Evolutionary conservation across 1,140 invertebrate species (phyloP).

Genomic region (Lepidurus arcticus): DNA sequence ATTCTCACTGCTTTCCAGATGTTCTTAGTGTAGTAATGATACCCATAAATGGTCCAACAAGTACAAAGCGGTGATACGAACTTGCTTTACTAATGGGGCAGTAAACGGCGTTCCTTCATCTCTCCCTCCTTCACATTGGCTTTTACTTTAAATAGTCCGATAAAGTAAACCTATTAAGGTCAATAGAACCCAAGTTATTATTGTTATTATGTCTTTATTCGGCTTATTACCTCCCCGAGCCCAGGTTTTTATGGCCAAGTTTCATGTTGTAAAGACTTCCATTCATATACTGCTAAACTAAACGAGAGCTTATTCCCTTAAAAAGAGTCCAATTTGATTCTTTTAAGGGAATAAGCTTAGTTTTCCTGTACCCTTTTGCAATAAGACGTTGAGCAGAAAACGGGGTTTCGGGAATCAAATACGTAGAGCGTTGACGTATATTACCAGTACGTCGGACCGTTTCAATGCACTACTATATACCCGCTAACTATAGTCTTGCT

Average conservation of each 20-base stretch:
- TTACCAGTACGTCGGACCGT: slow-evolving; percentile 13
- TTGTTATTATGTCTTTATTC: no score
- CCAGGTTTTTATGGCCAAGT: neutral
- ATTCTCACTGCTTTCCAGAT: neutral
- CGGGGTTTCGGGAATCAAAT: neutral
- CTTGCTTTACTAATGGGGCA: no score
- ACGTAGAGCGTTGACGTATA: neutral
- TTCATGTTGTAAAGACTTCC: neutral
- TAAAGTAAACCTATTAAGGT: no score
- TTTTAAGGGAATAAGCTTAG: neutral
- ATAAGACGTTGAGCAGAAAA: neutral
- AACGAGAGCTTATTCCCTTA: neutral
- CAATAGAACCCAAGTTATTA: no score
- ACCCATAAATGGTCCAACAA: no score
- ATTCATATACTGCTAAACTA: neutral
- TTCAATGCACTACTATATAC: slow-evolving; percentile 9
- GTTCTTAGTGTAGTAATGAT: no score
- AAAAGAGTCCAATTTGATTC: no score
- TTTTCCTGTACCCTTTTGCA: neutral
- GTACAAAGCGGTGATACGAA: no score
- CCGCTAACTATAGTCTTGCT: slow-evolving; percentile 14
- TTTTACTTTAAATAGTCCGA: no score
- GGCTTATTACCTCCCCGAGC: no score
- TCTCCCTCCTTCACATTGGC: no score
- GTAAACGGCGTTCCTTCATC: no score